These are phyloP conservation scores for Poeciliopsis prolifica DNA, from an alignment of 2,113 vertebrate genomes.

Conservation along the genomic window DNA sequence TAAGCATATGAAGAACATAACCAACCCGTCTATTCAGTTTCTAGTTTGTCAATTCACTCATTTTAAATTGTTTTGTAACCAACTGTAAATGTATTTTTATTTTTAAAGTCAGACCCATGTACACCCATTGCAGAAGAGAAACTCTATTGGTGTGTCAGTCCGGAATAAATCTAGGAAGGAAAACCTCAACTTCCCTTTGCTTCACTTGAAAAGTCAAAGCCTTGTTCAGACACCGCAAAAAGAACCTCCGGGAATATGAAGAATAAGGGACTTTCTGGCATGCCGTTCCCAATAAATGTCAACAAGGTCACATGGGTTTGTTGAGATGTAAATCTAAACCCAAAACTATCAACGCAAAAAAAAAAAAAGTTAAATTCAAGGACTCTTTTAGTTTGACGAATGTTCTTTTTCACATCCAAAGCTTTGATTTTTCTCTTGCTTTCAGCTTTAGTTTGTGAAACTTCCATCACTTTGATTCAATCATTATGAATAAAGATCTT, in stretches of 20 bases:
- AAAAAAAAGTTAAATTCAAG: not conserved
- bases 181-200: slow-evolving; percentile 34
- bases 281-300: slow-evolving; percentile 56
- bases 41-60: too few relatives aligned
- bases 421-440: slow-evolving; percentile 17
- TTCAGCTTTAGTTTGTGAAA: slow-evolving; percentile 39
- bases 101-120: not conserved
- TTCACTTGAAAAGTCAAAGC: slow-evolving; percentile 39
- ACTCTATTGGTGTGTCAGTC: not conserved
- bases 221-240: slow-evolving; percentile 51
- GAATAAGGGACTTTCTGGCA: slow-evolving; percentile 51
- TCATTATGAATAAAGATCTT: slow-evolving; percentile 23
- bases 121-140: not conserved
- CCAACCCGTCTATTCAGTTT: too few relatives aligned
- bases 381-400: not conserved
- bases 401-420: slow-evolving; percentile 21
- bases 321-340: slow-evolving; percentile 38
- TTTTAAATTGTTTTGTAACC: not conserved
- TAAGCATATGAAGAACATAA: too few relatives aligned
- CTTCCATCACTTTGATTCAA: slow-evolving; percentile 24
- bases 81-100: slow-evolving; percentile 13
- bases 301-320: slow-evolving; percentile 43
- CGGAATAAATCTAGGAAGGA: slow-evolving; percentile 13
- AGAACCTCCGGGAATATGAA: slow-evolving; percentile 43
- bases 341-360: slow-evolving; percentile 8